These are phyloP conservation scores for Caranx melampygus DNA, from an alignment of 2,113 vertebrate genomes.

Conservation along the genomic window DNA sequence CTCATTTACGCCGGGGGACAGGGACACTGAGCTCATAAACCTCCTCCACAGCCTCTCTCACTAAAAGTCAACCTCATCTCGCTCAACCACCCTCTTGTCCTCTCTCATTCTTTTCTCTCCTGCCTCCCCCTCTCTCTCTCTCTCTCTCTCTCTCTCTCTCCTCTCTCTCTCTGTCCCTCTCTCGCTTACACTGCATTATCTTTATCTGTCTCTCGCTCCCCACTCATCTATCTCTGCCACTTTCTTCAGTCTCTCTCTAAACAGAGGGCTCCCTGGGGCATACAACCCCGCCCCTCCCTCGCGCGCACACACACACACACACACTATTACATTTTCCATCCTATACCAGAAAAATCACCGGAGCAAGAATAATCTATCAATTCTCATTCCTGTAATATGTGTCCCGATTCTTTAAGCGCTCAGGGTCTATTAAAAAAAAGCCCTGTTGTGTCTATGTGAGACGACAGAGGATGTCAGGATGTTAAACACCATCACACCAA, in stretches of 20 bases:
- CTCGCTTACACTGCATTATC: neutral
- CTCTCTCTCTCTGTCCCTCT: neutral
- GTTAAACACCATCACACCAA: too few relatives aligned
- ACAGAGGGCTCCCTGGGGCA: neutral
- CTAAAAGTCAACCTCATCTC: slow-evolving; percentile 25
- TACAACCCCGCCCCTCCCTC: neutral
- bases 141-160: too few relatives aligned
- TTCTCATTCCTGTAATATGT: neutral
- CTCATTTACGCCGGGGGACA: too few relatives aligned
- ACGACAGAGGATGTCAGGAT: too few relatives aligned
- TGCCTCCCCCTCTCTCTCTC: too few relatives aligned
- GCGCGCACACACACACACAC: neutral
- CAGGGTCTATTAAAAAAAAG: too few relatives aligned
- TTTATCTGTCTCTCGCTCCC: neutral
- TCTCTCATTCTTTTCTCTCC: too few relatives aligned
- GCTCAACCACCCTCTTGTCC: neutral
- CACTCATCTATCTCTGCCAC: neutral
- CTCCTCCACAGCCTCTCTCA: slow-evolving; percentile 25
- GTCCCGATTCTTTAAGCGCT: too few relatives aligned
- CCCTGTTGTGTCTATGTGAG: too few relatives aligned
- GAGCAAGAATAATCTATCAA: neutral
- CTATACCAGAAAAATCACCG: neutral
- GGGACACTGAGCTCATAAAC: neutral
- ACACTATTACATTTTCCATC: neutral
- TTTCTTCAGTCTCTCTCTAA: neutral